Evolutionary conservation across 2,113 vertebrate genomes (phyloP), one percentile per base, ranked within the genome.

Genomic region (Hippopotamus amphibius): DNA sequence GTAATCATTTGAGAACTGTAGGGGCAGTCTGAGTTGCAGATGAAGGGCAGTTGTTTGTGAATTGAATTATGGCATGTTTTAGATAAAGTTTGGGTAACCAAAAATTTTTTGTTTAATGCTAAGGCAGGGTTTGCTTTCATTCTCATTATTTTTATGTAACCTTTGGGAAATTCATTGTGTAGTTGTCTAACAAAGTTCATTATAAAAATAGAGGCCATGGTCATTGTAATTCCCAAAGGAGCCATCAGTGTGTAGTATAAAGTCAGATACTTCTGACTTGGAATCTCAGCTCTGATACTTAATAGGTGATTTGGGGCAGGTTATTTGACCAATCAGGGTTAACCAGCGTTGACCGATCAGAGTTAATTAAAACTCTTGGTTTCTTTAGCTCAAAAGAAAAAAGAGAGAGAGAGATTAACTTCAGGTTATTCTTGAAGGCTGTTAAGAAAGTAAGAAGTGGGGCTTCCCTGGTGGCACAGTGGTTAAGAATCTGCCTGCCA

Each of bases 1-100:
- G 72, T 89, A 79, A 97, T 98, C 72, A 88, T 96, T 93, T 94
- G 80, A 95, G 92, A 95, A 92, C 33, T 63, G 21, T 94, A 37
- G 77, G 80, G 26, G 61, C 76, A 81, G 65, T 94, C n/a, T 88
- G 57, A 26, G 48, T 95, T 97, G 43, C 65, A 80, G 76, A 48
- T 84, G 65, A 92, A 88, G 84, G 82, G 63, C 91, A 97, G 93
- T 95, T 97, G 93, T 48, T 93, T 97, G 76, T 95, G 93, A 71
- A 96, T 96, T 96, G 50, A 61, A 92, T 97, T 95, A 90, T 80
- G n/a, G 1, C 93, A 22, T 43, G 16, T 82, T 95, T 93, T 93
- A 94, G 90, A 86, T 97, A 55, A 96, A 68, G 55, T 80, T 88
- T 89, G 80, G 72, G 43, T 63, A 90, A 68, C 48, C 1, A 84